A percentile compares a stretch with the other conserved stretches of the same genome.
These are phyloP conservation scores for Microplitis manilae DNA, from an alignment of 2,888 invertebrate species.

Conservation along the genomic window DNA sequence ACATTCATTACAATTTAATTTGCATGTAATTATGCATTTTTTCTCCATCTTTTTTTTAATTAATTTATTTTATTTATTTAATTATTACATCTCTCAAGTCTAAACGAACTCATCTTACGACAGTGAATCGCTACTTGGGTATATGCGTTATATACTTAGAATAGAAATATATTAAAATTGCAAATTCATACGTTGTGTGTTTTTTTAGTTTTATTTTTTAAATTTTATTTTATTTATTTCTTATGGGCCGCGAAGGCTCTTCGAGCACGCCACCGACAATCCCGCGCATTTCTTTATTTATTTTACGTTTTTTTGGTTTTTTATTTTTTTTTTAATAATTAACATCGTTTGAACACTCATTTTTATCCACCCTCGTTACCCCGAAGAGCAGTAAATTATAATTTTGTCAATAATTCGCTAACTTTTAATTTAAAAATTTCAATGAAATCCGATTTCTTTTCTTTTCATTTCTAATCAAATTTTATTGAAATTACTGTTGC, in stretches of 20 bases:
- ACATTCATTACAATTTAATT: not conserved
- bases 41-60: conserved; percentile 10
- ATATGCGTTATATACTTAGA: conserved; percentile 58
- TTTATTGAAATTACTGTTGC: too few relatives aligned
- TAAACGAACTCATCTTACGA: conserved; percentile 40
- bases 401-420: not conserved
- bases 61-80: conserved; percentile 13
- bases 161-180: conserved; percentile 68
- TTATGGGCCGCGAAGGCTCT: conserved; percentile 44
- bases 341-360: not conserved
- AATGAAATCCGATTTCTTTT: too few relatives aligned
- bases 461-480: too few relatives aligned
- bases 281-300: conserved; percentile 20
- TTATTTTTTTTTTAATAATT: not conserved
- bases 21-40: conserved; percentile 13
- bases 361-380: conserved; percentile 33
- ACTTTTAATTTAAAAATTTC: too few relatives aligned
- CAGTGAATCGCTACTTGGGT: conserved; percentile 45
- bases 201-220: conserved; percentile 15
- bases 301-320: not conserved
- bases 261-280: conserved; percentile 34
- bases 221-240: conserved; percentile 41
- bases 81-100: conserved; percentile 2
- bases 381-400: conserved; percentile 14
- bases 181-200: conserved; percentile 53